Conservation (phyloP, 1,140 invertebrate genomes). For the Drosophila pallidifrons region DNA sequence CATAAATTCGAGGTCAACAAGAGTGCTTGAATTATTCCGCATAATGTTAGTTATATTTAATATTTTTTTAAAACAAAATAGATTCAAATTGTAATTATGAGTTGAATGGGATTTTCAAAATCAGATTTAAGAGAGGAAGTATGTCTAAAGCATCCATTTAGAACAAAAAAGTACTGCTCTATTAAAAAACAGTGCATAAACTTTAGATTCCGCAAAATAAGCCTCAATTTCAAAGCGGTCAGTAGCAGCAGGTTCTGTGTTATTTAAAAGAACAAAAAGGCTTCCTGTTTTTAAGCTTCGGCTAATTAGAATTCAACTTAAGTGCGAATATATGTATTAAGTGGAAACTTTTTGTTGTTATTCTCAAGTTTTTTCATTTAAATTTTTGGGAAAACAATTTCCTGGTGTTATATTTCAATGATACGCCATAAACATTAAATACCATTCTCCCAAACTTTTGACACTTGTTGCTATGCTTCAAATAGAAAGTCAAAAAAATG, state of each 20-base stretch:
- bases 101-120: no score
- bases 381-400: slow-evolving; percentile 36
- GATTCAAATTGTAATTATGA: no score
- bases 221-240: not conserved
- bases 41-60: no score
- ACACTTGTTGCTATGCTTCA: slow-evolving; percentile 30
- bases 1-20: no score
- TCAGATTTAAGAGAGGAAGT: no score
- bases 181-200: no score
- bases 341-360: not conserved
- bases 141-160: no score
- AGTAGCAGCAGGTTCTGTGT: no score
- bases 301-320: slow-evolving; percentile 17
- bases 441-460: slow-evolving; percentile 17
- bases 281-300: slow-evolving; percentile 2
- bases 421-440: slow-evolving; percentile 30
- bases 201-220: no score
- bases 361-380: slow-evolving; percentile 5
- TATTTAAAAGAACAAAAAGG: not conserved
- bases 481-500: not conserved
- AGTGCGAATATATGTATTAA: not conserved
- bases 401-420: slow-evolving; percentile 37
- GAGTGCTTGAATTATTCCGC: no score
- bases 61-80: no score
- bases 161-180: no score